These are phyloP conservation scores for Notarius quadriscutis DNA, from an alignment of 2,113 vertebrate genomes.

Conservation along the genomic window DNA sequence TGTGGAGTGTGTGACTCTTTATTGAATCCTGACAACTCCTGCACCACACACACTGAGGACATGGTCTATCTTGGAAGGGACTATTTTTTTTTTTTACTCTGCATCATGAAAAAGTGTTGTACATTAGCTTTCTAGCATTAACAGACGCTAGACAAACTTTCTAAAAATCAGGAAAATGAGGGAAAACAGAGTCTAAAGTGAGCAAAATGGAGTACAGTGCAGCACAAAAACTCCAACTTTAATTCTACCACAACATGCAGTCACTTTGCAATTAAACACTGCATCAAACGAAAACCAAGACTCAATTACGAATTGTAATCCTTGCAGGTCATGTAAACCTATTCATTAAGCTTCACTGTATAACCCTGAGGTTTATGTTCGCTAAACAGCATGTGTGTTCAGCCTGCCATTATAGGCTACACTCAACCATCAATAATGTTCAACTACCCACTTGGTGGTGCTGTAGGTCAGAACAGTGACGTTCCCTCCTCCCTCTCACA, in stretches of 20 bases:
- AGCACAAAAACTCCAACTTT: neutral
- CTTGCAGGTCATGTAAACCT: neutral
- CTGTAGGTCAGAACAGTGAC: neutral
- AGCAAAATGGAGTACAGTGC: neutral
- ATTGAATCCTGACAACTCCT: neutral
- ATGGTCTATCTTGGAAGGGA: neutral
- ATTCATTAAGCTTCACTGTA: neutral
- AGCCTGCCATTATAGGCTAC: neutral
- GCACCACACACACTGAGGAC: neutral
- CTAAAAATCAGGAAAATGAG: neutral
- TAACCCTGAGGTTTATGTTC: neutral
- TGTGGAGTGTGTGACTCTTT: neutral
- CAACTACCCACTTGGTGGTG: slow-evolving; percentile 32
- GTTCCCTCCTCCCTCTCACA: neutral
- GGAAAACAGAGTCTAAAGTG: neutral
- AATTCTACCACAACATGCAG: neutral
- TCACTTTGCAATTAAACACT: neutral
- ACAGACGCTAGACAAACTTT: neutral
- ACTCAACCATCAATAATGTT: neutral
- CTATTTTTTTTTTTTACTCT: neutral
- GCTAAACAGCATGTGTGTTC: neutral
- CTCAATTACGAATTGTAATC: neutral
- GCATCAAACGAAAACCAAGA: neutral
- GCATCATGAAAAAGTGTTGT: too few relatives aligned
- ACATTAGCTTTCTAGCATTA: neutral